These are phyloP conservation scores for Saccostrea echinata DNA, from an alignment of 1,140 invertebrate genomes.

Conservation along the genomic window DNA sequence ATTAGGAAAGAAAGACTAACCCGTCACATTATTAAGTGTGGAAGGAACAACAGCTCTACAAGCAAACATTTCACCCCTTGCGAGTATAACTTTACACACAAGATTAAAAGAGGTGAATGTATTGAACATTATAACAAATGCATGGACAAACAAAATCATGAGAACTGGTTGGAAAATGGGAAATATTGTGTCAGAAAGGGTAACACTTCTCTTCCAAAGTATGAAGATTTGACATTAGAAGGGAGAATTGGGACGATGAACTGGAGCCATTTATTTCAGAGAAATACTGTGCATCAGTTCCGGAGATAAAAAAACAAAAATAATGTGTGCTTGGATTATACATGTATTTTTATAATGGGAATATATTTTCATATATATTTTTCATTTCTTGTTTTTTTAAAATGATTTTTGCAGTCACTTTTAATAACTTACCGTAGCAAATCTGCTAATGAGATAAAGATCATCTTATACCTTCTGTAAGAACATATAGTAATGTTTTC, in stretches of 20 bases:
- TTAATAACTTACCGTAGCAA: too few relatives aligned
- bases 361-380: too few relatives aligned
- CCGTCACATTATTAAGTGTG: neutral
- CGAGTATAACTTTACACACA: neutral
- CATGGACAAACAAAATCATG: neutral
- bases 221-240: neutral
- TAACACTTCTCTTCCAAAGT: neutral
- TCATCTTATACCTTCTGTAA: too few relatives aligned
- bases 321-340: too few relatives aligned
- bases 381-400: too few relatives aligned
- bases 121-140: neutral
- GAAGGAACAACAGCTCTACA: neutral
- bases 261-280: too few relatives aligned
- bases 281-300: too few relatives aligned
- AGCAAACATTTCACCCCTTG: neutral
- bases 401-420: too few relatives aligned
- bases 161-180: neutral
- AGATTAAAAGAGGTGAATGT: neutral
- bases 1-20: neutral
- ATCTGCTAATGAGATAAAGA: too few relatives aligned
- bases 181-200: neutral
- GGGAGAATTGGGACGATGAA: neutral
- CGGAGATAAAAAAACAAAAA: too few relatives aligned
- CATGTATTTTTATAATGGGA: too few relatives aligned
- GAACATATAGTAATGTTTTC: too few relatives aligned